Evolutionary conservation across 2,888 invertebrate genomes (phyloP).

Genomic region (Nomada hirtipes): DNA sequence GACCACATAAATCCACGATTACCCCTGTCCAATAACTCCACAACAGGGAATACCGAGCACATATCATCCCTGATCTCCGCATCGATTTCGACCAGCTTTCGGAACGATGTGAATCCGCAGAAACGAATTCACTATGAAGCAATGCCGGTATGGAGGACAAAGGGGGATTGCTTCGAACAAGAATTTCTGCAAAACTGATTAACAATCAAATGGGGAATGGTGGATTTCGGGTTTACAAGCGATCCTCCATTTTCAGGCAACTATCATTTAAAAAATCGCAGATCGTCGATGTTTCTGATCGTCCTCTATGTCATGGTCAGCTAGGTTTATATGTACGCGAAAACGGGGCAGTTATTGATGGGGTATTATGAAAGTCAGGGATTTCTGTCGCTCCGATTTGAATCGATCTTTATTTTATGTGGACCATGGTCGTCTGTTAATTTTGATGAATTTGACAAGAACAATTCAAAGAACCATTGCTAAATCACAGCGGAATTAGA

Average conservation of each 20-base stretch:
- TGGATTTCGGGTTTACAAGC: conserved; percentile 21
- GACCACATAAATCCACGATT: conserved; percentile 52
- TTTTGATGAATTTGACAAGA: neutral
- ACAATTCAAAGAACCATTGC: too few relatives aligned
- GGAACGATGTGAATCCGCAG: conserved; percentile 20
- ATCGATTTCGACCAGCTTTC: conserved; percentile 45
- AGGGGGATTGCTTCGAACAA: neutral
- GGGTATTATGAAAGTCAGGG: neutral
- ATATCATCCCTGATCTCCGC: conserved; percentile 44
- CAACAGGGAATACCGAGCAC: conserved; percentile 40
- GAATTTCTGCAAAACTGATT: conserved; percentile 25
- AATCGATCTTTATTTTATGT: neutral
- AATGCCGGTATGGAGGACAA: neutral
- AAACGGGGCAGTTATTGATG: neutral
- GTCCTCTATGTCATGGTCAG: neutral
- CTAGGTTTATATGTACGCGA: neutral
- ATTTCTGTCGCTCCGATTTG: neutral
- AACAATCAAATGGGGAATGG: conserved; percentile 28
- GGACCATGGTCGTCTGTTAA: neutral
- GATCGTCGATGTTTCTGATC: conserved; percentile 20
- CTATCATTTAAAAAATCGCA: conserved; percentile 18
- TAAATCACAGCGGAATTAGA: too few relatives aligned
- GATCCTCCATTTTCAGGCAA: neutral
- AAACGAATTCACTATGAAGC: conserved; percentile 6
- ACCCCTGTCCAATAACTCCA: conserved; percentile 41